Conservation (phyloP, 1,140 invertebrate genomes). For the Drosophila miranda region DNA sequence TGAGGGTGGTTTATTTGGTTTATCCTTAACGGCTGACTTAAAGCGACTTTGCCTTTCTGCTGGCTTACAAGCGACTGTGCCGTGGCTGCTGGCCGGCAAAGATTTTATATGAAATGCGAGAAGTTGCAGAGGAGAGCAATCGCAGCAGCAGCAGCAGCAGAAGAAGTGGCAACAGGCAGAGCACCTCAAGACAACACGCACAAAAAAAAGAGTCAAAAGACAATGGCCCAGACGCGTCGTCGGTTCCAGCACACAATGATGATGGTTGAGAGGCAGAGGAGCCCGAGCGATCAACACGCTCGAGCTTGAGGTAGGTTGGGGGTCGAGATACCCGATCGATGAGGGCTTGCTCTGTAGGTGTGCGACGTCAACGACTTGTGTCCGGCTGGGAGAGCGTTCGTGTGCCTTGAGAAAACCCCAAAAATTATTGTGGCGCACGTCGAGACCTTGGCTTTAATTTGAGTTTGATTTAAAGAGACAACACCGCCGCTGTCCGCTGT, state of each 20-base stretch:
- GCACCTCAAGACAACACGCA: slow-evolving; percentile 30
- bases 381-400: slow-evolving; percentile 34
- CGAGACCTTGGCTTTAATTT: slow-evolving; percentile 73
- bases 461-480: slow-evolving; percentile 74
- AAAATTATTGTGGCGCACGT: slow-evolving; percentile 73
- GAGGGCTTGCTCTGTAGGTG: slow-evolving; percentile 66
- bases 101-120: slow-evolving; percentile 78
- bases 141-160: slow-evolving; percentile 2
- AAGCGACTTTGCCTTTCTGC: slow-evolving; percentile 60
- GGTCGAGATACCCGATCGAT: slow-evolving; percentile 43
- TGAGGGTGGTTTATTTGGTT: slow-evolving; percentile 38
- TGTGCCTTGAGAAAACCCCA: slow-evolving; percentile 77
- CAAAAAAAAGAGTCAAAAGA: slow-evolving; percentile 41
- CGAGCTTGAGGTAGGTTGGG: slow-evolving; percentile 72
- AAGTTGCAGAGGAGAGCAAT: slow-evolving; percentile 50
- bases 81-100: slow-evolving; percentile 56
- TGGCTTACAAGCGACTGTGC: slow-evolving; percentile 71
- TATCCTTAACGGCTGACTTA: slow-evolving; percentile 58
- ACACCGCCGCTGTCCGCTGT: slow-evolving; percentile 12
- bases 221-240: slow-evolving; percentile 56
- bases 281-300: slow-evolving; percentile 48
- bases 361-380: slow-evolving; percentile 61
- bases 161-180: slow-evolving; percentile 24
- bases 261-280: slow-evolving; percentile 48
- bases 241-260: slow-evolving; percentile 47